Evolutionary conservation across 2,113 vertebrate genomes (phyloP).

Genomic region (Pelecanoides urinatrix): DNA sequence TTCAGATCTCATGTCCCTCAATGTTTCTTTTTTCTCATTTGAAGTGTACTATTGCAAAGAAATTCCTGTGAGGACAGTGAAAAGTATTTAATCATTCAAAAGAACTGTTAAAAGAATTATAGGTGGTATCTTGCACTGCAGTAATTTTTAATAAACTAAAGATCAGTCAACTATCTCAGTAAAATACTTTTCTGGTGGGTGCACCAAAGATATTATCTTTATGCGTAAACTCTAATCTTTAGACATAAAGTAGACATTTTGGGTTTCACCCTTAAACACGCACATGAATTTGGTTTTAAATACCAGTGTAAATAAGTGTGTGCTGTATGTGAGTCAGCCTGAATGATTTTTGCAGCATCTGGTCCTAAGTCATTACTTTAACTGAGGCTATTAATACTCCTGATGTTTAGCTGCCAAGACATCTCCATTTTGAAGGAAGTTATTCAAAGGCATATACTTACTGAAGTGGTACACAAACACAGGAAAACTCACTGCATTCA

Average conservation of each 20-base stretch:
- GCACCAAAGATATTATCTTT: background rate
- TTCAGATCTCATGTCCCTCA: background rate
- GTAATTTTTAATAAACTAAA: background rate
- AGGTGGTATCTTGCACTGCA: background rate
- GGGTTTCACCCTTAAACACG: background rate
- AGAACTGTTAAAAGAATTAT: background rate
- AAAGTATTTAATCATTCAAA: background rate
- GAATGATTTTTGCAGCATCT: background rate
- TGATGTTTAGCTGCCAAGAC: background rate
- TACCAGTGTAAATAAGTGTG: background rate
- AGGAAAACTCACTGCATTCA: background rate
- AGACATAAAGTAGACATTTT: background rate
- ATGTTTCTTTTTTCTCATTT: background rate
- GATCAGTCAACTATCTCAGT: background rate
- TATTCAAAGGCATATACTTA: background rate
- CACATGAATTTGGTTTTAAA: background rate
- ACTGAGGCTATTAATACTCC: background rate
- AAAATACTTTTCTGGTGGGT: background rate
- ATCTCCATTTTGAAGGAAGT: background rate
- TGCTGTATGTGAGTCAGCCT: background rate
- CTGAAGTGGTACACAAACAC: background rate
- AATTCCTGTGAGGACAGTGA: background rate
- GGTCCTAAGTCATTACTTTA: background rate
- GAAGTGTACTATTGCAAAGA: background rate
- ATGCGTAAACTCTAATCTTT: background rate